A percentile compares a stretch with the other conserved stretches of the same genome.
Conservation (phyloP, 2,888 invertebrate species). For the Sicus ferrugineus region DNA sequence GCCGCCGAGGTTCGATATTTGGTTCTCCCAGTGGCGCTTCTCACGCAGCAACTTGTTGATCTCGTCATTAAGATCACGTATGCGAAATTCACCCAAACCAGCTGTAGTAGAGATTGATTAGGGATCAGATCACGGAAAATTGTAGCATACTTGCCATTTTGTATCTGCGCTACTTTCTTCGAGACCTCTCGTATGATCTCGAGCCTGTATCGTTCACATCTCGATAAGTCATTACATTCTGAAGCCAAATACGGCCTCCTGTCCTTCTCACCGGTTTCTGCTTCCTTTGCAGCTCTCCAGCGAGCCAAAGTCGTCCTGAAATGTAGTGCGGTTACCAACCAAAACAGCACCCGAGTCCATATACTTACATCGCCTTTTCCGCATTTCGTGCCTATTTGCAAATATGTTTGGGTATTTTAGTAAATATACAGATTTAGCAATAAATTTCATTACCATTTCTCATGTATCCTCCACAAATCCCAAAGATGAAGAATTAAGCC, state of each 20-base stretch:
- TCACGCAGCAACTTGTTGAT: slow-evolving; percentile 97
- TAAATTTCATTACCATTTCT: not conserved
- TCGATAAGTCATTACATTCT: slow-evolving; percentile 89
- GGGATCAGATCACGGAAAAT: not conserved
- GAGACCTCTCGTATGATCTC: slow-evolving; percentile 98
- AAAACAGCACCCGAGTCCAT: not conserved
- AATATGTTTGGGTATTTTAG: no score
- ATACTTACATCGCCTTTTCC: slow-evolving; percentile 94
- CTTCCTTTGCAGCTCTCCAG: slow-evolving; percentile 96
- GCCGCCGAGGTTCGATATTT: slow-evolving; percentile 94
- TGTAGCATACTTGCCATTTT: slow-evolving; percentile 75
- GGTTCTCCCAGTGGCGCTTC: slow-evolving; percentile 97
- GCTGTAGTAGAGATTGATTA: slow-evolving; percentile 67
- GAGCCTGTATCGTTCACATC: slow-evolving; percentile 95
- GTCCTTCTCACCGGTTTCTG: slow-evolving; percentile 86
- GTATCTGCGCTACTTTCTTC: slow-evolving; percentile 98
- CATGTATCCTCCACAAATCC: not conserved
- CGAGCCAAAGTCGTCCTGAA: slow-evolving; percentile 91
- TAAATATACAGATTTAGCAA: no score
- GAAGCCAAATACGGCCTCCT: slow-evolving; percentile 93
- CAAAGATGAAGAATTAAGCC: no score
- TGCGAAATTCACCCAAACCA: slow-evolving; percentile 97
- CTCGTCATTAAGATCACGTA: slow-evolving; percentile 98
- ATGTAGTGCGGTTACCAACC: not conserved
- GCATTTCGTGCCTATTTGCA: slow-evolving; percentile 87